These are phyloP conservation scores for Tanytarsus gracilentus DNA, from an alignment of 2,888 invertebrate species.

Conservation along the genomic window DNA sequence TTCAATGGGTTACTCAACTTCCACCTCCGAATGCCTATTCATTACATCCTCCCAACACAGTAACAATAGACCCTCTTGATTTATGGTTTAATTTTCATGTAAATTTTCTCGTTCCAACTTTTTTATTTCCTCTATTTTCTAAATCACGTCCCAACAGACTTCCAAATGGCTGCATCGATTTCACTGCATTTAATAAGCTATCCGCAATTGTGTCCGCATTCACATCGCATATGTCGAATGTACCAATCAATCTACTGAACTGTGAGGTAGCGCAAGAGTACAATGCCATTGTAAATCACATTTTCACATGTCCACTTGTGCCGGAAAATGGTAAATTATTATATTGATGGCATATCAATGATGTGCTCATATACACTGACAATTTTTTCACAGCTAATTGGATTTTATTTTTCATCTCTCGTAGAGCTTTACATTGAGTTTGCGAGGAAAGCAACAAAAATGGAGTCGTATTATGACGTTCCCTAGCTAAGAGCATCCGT, in stretches of 20 bases:
- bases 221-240: conserved; percentile 42
- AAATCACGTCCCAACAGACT: conserved; percentile 47
- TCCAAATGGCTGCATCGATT: conserved; percentile 76
- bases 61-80: not conserved
- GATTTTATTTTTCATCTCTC: not conserved
- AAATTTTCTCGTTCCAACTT: not conserved
- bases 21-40: no score
- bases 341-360: no score
- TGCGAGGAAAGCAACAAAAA: conserved; percentile 11
- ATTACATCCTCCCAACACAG: not conserved
- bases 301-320: conserved; percentile 12
- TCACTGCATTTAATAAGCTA: conserved; percentile 47
- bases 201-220: conserved; percentile 44
- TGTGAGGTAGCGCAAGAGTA: not conserved
- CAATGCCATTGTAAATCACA: conserved; percentile 13
- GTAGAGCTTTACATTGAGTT: conserved; percentile 7
- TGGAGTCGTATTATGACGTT: conserved; percentile 19
- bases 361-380: not conserved
- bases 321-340: conserved; percentile 19
- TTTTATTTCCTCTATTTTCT: not conserved
- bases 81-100: not conserved
- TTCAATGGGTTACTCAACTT: no score
- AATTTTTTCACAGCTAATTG: not conserved
- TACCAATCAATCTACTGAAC: conserved; percentile 29
- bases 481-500: no score